Base-by-base conservation (phyloP, 1,140 invertebrate genomes). In the Globodera rostochiensis region DNA sequence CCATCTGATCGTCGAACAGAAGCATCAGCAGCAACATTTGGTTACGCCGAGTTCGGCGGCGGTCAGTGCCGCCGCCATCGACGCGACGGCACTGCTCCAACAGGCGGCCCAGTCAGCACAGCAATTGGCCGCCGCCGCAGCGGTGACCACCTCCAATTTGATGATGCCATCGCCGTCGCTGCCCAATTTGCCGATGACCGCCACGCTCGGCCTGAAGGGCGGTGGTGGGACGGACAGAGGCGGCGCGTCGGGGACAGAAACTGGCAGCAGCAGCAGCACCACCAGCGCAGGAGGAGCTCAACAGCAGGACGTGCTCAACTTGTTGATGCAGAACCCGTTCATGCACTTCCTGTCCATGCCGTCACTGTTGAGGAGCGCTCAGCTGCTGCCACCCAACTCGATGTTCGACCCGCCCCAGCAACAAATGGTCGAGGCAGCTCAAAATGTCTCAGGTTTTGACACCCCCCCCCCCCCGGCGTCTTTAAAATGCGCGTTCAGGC, bases 91-190 rank as follows among this genome's bases (percentile, higher is more conserved):
- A 69, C 25, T 75, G 49, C 25, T 60, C 45, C 60, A 79, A 66
- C 50, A 67, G 46, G 64, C 77, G 76, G 73, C 84, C 6, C 81
- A 74, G 60, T 80, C 64, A 21, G 78, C 66, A 64, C 67, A 73
- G 25, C 79, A 15, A 73, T 69, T 79, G 66, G 82, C 67, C 50
- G 77, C 21, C 21, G 60, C 66, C 15, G 3, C 75, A 19, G 70
- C 74, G 19, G 25, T 64, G 64, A 75, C 77, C 66, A 45, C 45
- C 66, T 77, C 88, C 45, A 82, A 87, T 74, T 49, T 89, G 47
- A 87, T 89, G 75, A 80, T 89, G 67, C 88, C 88, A 25, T 89
- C 88, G 3, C 88, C 88, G 9, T 86, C 84, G 25, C 77, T 89
- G 15, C 88, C 88, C 8, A 89, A 89, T 76, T 69, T 89, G 11